Base-by-base conservation (phyloP, 2,113 vertebrate species). In the Gavia stellata region DNA sequence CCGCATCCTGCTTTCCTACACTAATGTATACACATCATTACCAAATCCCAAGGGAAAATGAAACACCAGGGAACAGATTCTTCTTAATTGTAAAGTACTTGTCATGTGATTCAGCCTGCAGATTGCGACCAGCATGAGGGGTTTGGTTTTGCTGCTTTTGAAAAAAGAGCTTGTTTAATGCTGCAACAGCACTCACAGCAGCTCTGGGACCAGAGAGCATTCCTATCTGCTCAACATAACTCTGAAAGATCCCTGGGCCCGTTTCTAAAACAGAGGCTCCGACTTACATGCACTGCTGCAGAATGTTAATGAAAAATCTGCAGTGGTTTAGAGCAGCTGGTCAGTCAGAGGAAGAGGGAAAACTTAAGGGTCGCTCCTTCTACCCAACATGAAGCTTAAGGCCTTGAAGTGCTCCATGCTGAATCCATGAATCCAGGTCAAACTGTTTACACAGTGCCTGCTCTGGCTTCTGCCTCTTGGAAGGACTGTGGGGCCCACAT, bases 91-190 rank as follows among this genome's bases (percentile, higher is more conserved):
- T 58, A 70, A 91, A 87, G 71, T 59, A 82, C 59, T 82, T 59
- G 28, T 86, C 92, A 94, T 62, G 91, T 95, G 91, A 94, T 59
- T 95, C 45, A 70, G 81, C 71, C 71, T 70, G 81, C 91, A 91
- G 77, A 87, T 6, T 85, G 94, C 17, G 1, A 91, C 91, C 73
- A 77, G 91, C 58, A 13, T 49, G 74, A 87, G 71, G 38, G 67
- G 33, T 23, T 91, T 95, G 91, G 83, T 3, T 86, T 78, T 56
- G 56, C 89, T 91, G 68, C 61, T 94, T 96, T 89, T 91, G 88
- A 96, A 94, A 89, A 61, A 96, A 92, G 56, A 91, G 78, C 88
- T 96, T 89, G 88, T 95, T 92, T 79, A 93, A 91, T 71, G 74
- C 77, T 91, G 65, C 81, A 95, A 55, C 40, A 88, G 88, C 86